A percentile compares a stretch with the other conserved stretches of the same genome.
phyloP scores from a whole-genome alignment of 1,140 invertebrate species.

The Aphaenogaster floridana region DNA sequence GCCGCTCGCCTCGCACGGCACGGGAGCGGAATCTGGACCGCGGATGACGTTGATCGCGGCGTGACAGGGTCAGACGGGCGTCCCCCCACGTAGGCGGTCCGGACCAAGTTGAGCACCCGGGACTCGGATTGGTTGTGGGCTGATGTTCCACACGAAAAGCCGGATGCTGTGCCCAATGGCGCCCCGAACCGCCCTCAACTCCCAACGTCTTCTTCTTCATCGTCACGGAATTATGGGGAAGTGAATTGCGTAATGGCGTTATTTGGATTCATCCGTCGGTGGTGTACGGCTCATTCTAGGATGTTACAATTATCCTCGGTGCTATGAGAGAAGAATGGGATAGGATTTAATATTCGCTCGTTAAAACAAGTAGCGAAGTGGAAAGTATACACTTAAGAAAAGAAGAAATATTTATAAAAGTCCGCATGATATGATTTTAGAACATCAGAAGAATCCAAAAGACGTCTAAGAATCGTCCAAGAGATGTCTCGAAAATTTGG shows the following conservation, averaged over 20 bases:
- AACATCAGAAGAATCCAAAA: not conserved
- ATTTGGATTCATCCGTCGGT: conserved; percentile 19
- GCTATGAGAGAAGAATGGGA: not conserved
- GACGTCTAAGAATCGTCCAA: not conserved
- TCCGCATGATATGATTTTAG: not conserved
- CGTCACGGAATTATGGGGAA: conserved; percentile 47
- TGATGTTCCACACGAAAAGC: not conserved
- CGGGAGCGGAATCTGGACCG: conserved; percentile 56
- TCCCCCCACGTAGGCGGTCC: conserved; percentile 28
- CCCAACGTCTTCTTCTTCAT: conserved; percentile 21
- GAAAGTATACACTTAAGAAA: not conserved
- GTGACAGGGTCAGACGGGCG: conserved; percentile 40
- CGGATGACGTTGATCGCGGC: conserved; percentile 45
- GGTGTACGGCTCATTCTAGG: not conserved
- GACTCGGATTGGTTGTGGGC: conserved; percentile 17
- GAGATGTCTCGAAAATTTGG: not conserved
- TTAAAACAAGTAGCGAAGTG: not conserved
- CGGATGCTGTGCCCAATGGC: conserved; percentile 34
- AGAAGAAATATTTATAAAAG: not conserved
- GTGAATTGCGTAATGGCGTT: conserved; percentile 60
- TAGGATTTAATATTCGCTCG: not conserved
- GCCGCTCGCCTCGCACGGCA: conserved; percentile 47
- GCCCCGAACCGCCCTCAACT: conserved; percentile 21
- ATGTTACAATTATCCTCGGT: not conserved
- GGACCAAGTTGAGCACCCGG: not conserved